phyloP scores from a whole-genome alignment of 2,888 invertebrate genomes.

The Caprella mutica region DNA sequence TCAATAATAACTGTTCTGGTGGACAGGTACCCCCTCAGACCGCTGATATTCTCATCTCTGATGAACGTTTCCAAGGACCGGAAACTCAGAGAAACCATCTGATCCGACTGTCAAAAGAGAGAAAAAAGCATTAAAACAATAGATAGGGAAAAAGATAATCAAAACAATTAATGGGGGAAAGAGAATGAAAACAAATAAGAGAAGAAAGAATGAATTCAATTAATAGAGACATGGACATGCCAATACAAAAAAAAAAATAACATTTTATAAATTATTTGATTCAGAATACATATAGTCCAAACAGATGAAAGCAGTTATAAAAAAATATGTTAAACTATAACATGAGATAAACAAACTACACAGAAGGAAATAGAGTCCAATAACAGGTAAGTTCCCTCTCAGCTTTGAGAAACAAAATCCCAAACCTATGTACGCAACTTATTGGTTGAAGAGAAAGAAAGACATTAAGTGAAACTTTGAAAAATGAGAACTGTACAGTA shows the following conservation, averaged over 20 bases:
- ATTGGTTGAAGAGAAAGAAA: too few species aligned
- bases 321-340: conserved; percentile 1
- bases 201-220: background rate
- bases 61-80: conserved; percentile 67
- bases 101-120: conserved; percentile 22
- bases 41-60: conserved; percentile 53
- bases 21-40: conserved; percentile 67
- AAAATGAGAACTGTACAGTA: too few species aligned
- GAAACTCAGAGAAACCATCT: conserved; percentile 47
- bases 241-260: background rate
- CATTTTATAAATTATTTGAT: background rate
- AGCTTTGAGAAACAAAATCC: too few species aligned
- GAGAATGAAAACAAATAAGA: background rate
- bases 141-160: background rate
- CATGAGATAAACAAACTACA: background rate
- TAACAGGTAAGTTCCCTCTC: too few species aligned
- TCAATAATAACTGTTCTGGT: conserved; percentile 63
- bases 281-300: background rate
- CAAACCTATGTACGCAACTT: too few species aligned
- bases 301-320: background rate
- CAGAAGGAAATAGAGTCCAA: too few species aligned
- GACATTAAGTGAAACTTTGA: too few species aligned
- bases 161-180: background rate
- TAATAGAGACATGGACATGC: background rate
- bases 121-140: background rate